phyloP scores from a whole-genome alignment of 2,888 invertebrate genomes.

The Eudasyphora cyanicolor region DNA sequence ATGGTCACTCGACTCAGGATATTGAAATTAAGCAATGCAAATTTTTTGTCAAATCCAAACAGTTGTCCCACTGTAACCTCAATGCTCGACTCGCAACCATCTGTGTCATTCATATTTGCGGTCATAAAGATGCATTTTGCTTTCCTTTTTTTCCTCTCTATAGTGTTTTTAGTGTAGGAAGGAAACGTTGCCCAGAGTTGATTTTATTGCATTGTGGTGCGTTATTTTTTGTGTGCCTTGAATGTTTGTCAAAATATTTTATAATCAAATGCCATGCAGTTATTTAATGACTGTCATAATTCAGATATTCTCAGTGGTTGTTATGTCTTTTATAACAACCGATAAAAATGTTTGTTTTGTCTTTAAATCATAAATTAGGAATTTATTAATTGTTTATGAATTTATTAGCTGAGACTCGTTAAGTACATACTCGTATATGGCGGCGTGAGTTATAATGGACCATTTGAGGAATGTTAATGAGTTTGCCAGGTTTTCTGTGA shows the following conservation, averaged over 20 bases:
- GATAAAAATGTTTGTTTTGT: conserved; percentile 58
- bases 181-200: not conserved
- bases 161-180: not conserved
- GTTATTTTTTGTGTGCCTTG: not conserved
- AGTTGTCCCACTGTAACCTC: conserved; percentile 30
- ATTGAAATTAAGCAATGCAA: too few species aligned
- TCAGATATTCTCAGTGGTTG: conserved; percentile 32
- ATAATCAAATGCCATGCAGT: conserved; percentile 58
- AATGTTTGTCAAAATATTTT: conserved; percentile 62
- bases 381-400: conserved; percentile 65
- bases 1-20: too few species aligned
- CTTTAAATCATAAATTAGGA: conserved; percentile 61
- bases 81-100: conserved; percentile 20
- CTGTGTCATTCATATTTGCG: conserved; percentile 37
- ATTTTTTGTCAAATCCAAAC: too few species aligned
- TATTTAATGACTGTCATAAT: conserved; percentile 62
- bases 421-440: not conserved
- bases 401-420: conserved; percentile 36
- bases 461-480: too few species aligned
- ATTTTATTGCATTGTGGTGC: not conserved
- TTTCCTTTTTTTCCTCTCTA: not conserved
- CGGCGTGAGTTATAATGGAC: not conserved
- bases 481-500: too few species aligned
- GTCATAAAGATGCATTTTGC: conserved; percentile 24
- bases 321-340: conserved; percentile 35